Evolutionary conservation across 1,140 invertebrate genomes (phyloP).

Genomic region (Hycleus phaleratus): DNA sequence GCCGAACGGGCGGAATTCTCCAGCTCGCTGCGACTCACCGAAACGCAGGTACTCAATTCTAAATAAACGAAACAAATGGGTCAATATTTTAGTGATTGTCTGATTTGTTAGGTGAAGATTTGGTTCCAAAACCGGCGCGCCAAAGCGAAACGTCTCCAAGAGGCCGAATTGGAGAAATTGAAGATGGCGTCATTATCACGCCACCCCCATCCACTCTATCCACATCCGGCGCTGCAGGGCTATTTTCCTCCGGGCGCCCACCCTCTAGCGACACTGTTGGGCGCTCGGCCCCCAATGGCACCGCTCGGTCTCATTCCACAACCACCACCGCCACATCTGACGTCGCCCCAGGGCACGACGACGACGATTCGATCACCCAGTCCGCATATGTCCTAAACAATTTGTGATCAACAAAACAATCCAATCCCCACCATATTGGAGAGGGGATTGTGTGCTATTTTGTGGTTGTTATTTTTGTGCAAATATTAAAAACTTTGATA

Average conservation of each 20-base stretch:
- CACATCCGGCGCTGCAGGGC: constrained; percentile 39
- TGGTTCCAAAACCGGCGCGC: constrained; percentile 97
- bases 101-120: constrained; percentile 75
- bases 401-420: neutral
- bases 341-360: constrained; percentile 28
- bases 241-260: constrained; percentile 38
- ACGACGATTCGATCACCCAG: constrained; percentile 30
- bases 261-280: constrained; percentile 37
- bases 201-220: constrained; percentile 35
- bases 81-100: neutral
- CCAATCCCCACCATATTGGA: neutral
- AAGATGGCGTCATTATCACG: constrained; percentile 40
- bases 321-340: constrained; percentile 28
- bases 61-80: neutral
- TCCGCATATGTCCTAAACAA: constrained; percentile 33
- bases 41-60: constrained; percentile 68
- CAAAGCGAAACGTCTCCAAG: constrained; percentile 89
- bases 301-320: constrained; percentile 33
- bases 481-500: no score
- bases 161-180: constrained; percentile 83
- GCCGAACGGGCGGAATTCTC: constrained; percentile 96
- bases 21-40: constrained; percentile 84
- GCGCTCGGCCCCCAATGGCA: constrained; percentile 34
- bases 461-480: neutral
- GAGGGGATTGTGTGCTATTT: neutral